A percentile compares a stretch with the other conserved stretches of the same genome.
These are phyloP conservation scores for Hoplodrina ambigua DNA, from an alignment of 2,888 invertebrate species.

Conservation along the genomic window DNA sequence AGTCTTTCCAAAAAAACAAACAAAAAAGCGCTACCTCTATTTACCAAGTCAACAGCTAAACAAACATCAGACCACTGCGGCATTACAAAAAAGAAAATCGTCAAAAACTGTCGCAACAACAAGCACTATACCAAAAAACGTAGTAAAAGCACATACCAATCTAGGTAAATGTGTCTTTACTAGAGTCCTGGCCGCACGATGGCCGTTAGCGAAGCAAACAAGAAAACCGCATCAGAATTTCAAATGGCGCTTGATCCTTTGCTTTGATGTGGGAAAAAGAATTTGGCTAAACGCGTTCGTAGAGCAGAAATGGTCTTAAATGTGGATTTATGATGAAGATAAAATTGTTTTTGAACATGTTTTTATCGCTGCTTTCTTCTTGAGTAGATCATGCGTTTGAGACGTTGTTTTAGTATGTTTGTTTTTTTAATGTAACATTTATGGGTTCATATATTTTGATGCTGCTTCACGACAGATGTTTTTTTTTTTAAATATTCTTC, in stretches of 20 bases:
- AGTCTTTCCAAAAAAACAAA: conserved; percentile 1
- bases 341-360: conserved; percentile 61
- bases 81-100: conserved; percentile 6
- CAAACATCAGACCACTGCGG: neutral
- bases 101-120: conserved; percentile 7
- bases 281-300: conserved; percentile 67
- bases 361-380: conserved; percentile 30
- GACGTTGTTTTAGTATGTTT: conserved; percentile 3
- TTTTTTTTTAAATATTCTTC: neutral
- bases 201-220: conserved; percentile 70
- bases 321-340: conserved; percentile 51
- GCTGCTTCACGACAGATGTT: neutral
- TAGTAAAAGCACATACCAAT: conserved; percentile 55
- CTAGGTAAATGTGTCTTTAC: conserved; percentile 57
- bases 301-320: conserved; percentile 57
- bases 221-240: conserved; percentile 78
- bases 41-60: conserved; percentile 13
- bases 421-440: neutral
- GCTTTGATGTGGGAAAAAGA: conserved; percentile 67
- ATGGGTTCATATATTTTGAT: conserved; percentile 1
- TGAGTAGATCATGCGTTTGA: conserved; percentile 18
- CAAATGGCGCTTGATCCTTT: conserved; percentile 72
- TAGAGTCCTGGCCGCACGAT: conserved; percentile 37
- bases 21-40: neutral
- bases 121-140: conserved; percentile 24